A percentile compares a stretch with the other conserved stretches of the same genome.
phyloP scores from a whole-genome alignment of 1,140 invertebrate species.

The Rhyacophila brunnea region DNA sequence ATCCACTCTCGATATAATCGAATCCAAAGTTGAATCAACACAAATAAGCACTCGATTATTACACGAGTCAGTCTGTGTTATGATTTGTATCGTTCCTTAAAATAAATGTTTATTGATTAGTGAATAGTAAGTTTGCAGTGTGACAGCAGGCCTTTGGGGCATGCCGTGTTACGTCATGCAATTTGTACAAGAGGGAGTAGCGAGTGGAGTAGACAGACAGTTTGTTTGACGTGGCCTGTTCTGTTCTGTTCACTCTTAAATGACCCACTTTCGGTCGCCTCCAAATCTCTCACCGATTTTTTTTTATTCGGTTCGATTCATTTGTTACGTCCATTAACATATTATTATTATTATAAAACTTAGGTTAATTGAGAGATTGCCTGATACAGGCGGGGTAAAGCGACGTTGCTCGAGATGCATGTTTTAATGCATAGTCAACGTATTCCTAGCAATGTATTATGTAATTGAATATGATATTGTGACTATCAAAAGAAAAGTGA shows the following conservation, averaged over 20 bases:
- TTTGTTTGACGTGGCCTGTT: background rate
- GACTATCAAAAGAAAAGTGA: conserved; percentile 24
- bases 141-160: too few species aligned
- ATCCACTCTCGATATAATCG: background rate
- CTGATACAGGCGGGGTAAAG: conserved; percentile 12
- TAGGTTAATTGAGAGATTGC: conserved; percentile 14
- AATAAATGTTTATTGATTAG: too few species aligned
- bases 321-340: conserved; percentile 24
- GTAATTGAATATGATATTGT: conserved; percentile 24
- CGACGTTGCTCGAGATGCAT: conserved; percentile 17
- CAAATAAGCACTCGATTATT: background rate
- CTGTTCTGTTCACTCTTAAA: background rate
- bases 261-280: conserved; percentile 3
- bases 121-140: too few species aligned
- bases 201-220: too few species aligned
- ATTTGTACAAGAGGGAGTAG: too few species aligned
- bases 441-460: conserved; percentile 29
- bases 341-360: conserved; percentile 5
- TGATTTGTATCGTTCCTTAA: background rate
- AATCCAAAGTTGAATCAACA: background rate
- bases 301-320: conserved; percentile 8
- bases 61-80: conserved; percentile 2
- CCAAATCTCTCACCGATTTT: conserved; percentile 3
- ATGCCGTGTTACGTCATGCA: background rate
- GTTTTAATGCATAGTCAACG: conserved; percentile 26